Conservation (phyloP, 2,797 vertebrate species). For the Enteromius viviparus region DNA sequence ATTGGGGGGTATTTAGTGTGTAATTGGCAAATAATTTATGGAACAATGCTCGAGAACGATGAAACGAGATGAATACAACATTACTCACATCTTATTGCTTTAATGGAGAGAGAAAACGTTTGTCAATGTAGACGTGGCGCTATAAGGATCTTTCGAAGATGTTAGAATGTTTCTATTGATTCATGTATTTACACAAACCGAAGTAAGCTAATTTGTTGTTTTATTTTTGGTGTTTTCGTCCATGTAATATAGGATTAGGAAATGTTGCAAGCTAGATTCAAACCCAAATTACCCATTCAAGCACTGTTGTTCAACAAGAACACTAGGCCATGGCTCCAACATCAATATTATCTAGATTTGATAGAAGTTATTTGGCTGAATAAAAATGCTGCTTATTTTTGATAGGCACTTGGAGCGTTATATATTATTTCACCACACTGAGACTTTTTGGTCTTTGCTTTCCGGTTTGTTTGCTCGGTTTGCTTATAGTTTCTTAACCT, state of each 20-base stretch:
- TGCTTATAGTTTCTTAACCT: conserved; percentile 10
- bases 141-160: neutral
- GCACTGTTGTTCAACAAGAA: neutral
- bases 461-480: conserved; percentile 25
- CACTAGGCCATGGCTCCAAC: neutral
- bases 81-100: conserved; percentile 29
- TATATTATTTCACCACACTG: conserved; percentile 1
- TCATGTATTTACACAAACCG: neutral
- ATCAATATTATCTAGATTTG: neutral
- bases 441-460: neutral
- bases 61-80: conserved; percentile 31
- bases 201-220: neutral
- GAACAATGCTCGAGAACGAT: conserved; percentile 51
- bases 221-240: neutral
- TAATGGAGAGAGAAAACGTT: conserved; percentile 11
- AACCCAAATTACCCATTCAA: neutral
- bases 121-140: neutral
- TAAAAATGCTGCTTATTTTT: neutral
- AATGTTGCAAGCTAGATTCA: neutral
- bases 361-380: neutral
- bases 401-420: neutral
- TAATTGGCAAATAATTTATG: conserved; percentile 63
- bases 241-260: neutral
- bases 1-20: conserved; percentile 64
- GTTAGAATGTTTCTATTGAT: neutral